phyloP scores from a whole-genome alignment of 2,888 invertebrate genomes.

The Folsomia manolachei region DNA sequence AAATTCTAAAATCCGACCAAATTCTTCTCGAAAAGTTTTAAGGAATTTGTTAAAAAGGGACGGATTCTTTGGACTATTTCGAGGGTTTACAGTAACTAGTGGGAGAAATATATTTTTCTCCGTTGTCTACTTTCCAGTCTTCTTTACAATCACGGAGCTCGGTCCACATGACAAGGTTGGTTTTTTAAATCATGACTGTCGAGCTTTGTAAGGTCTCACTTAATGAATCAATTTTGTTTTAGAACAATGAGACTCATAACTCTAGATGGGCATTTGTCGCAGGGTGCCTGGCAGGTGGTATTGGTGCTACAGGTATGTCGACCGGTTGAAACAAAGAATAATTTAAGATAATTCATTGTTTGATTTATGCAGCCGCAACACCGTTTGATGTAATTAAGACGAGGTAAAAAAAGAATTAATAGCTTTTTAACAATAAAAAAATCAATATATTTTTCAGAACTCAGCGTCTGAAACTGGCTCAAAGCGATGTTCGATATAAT shows the following conservation, averaged over 20 bases:
- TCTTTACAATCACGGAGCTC: background rate
- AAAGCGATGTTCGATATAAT: background rate
- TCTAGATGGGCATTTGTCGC: conserved; percentile 1
- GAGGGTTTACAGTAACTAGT: background rate
- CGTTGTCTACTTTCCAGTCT: conserved; percentile 10
- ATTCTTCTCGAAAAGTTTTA: background rate
- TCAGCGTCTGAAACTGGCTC: background rate
- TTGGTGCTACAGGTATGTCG: no score
- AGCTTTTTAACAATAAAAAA: no score
- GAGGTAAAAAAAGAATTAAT: no score
- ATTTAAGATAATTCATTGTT: no score
- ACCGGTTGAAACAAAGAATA: no score
- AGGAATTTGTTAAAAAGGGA: background rate
- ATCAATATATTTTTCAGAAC: no score
- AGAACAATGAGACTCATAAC: background rate
- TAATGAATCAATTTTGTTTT: background rate
- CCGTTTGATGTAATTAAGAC: conserved; percentile 11
- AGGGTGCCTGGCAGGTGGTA: background rate
- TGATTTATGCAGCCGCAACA: background rate
- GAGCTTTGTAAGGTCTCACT: no score
- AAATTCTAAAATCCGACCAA: background rate
- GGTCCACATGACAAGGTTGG: conserved; percentile 6
- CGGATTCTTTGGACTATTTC: conserved; percentile 5
- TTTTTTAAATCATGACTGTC: no score
- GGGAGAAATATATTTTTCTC: conserved; percentile 8